Evolutionary conservation across 2,113 vertebrate species (phyloP), one percentile per base, ranked within the genome.

Genomic region (Pseudopodoces humilis): DNA sequence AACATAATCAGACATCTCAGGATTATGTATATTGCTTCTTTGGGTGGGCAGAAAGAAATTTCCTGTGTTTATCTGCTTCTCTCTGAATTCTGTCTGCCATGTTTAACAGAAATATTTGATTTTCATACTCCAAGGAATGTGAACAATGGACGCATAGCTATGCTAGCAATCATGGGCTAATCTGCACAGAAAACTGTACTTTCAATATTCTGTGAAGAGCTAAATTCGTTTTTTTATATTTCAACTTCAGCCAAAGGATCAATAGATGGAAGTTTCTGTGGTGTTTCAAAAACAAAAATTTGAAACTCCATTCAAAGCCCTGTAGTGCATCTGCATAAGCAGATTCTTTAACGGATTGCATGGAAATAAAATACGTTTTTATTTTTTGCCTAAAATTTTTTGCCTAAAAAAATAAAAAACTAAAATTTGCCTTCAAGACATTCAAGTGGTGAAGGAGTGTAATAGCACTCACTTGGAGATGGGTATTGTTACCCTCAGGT

Each of bases 321-420:
- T 47, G 5, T 25, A 44, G 15, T 4, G 3, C 33, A 58, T 7
- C 17, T 59, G 18, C 16, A 18, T 0, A 0, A 81, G 7, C 7
- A 28, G 47, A 81, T 86, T 1, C 30, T 37, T 85, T 82, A 67
- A 87, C 44, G 24, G 22, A 14, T n/a, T 69, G 8, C 17, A 49
- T 13, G 7, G 30, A 83, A 77, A 86, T 50, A 24, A 13, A 67
- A 2, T 39, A 39, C 11, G 11, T 39, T 12, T 39, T 39, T 39
- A 39, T 39, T 39, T 39, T 39, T 39, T 39, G 39, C 39, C 39
- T 39, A 12, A 39, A 39, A 39, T 39, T 12, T 39, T 39, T 39
- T 39, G 11, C 39, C 39, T 39, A 39, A 39, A 39, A 39, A 39
- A 39, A 39, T 39, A 39, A 39, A 39, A 39, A 39, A 11, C 39